phyloP scores from a whole-genome alignment of 2,113 vertebrate genomes.

The Petromus typicus region DNA sequence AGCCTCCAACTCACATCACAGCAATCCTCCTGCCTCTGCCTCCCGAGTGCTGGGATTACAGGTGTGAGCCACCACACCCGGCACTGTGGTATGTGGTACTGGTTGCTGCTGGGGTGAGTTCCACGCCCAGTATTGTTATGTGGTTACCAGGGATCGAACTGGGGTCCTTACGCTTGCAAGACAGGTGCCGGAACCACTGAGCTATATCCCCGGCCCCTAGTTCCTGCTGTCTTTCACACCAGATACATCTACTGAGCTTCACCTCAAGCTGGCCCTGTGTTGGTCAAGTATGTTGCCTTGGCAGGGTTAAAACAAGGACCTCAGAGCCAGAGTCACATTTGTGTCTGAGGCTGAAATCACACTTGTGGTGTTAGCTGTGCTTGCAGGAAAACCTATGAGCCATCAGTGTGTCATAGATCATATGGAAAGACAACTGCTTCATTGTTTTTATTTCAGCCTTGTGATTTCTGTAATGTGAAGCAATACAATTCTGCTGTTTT shows the following conservation, averaged over 20 bases:
- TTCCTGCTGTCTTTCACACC: background rate
- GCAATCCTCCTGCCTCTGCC: too few species aligned
- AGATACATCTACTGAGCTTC: background rate
- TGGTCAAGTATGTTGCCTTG: background rate
- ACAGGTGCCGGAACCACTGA: too few species aligned
- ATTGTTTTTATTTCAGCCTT: background rate
- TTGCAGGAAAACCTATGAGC: background rate
- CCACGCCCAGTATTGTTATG: too few species aligned
- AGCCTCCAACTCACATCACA: too few species aligned
- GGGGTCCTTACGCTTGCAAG: too few species aligned
- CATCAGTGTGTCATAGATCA: background rate
- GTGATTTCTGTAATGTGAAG: background rate
- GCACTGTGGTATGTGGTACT: too few species aligned
- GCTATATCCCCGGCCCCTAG: too few species aligned
- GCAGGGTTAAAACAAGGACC: background rate
- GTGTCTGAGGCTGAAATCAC: background rate
- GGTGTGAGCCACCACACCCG: too few species aligned
- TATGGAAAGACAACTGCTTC: background rate
- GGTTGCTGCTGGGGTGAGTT: too few species aligned
- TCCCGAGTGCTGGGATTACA: too few species aligned
- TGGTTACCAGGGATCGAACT: too few species aligned
- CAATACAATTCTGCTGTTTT: too few species aligned
- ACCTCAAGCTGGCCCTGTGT: background rate
- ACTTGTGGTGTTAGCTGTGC: background rate
- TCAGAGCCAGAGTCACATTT: background rate